These are phyloP conservation scores for Eurystomus glaucurus DNA, from an alignment of 2,797 vertebrate genomes.

Conservation along the genomic window DNA sequence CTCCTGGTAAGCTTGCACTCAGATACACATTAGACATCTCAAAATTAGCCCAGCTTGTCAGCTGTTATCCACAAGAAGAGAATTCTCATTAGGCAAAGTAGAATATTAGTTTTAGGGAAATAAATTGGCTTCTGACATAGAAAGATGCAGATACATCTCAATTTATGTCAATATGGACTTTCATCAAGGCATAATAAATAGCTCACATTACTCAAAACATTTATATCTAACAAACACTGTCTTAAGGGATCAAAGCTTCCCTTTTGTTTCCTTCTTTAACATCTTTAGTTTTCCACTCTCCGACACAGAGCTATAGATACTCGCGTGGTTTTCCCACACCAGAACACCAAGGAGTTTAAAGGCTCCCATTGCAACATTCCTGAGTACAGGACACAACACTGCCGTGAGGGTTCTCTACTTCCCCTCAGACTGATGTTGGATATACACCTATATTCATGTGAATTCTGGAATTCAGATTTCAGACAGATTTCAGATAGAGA, in stretches of 20 bases:
- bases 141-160: background rate
- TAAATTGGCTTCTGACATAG: slow-evolving; percentile 14
- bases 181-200: slow-evolving; percentile 4
- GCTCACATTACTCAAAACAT: background rate
- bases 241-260: background rate
- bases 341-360: background rate
- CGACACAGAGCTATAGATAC: background rate
- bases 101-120: slow-evolving; percentile 27
- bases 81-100: slow-evolving; percentile 21
- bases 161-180: slow-evolving; percentile 30
- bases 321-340: background rate
- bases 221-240: background rate
- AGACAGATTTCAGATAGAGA: background rate
- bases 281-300: background rate
- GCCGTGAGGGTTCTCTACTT: background rate
- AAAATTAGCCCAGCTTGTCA: slow-evolving; percentile 7
- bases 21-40: background rate
- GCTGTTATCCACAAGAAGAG: background rate
- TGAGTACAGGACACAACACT: background rate
- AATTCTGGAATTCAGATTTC: background rate
- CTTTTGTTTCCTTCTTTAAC: background rate
- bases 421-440: background rate
- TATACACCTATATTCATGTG: background rate
- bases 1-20: background rate
- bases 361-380: background rate